Evolutionary conservation across 1,140 invertebrate genomes (phyloP), one percentile per base, ranked within the genome.

Genomic region (Drosophila novamexicana): DNA sequence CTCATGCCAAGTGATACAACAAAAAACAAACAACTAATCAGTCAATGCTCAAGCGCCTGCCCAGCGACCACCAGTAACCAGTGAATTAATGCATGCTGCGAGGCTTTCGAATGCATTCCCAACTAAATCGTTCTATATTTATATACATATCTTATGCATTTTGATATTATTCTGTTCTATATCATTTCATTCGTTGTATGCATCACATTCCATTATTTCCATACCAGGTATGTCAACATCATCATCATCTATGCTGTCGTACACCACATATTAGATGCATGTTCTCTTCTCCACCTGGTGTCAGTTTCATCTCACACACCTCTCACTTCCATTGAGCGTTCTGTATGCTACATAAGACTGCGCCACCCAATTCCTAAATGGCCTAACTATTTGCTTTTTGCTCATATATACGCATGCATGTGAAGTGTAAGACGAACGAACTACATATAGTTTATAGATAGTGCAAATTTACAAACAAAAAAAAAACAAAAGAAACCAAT

Each of bases 41-140:
- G 3, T 22, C 40, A 73, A 67, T 61, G 54, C 53, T 72, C 54
- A 58, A 54, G 18, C 63, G 34, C 29, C 63, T 54, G 49, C 42
- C 64, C 66, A 71, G 70, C 61, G 54, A 67, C 67, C 63, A 71
- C 2, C 22, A 22, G 56, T 49, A 29, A 64, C 22, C 53, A 80
- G 53, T 52, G 44, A 47, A 52, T 64, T 6, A 45, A 45, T 70
- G 81, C 81, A 83, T 84, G 74, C 18, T 83, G 72, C 67, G 76
- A 78, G 80, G 74, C 77, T 85, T 72, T n/a, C 62, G 18, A 71
- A 63, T 22, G 66, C 63, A 73, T 79, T 68, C 42, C 44, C 58
- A 49, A 57, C 45, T 57, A 40, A 54, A 29, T 29, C 49, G n/a
- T 49, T 22, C 18, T 65, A 7, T 40, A 49, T 37, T 45, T 49